phyloP scores from a whole-genome alignment of 1,140 invertebrate genomes.

The Fopius arisanus region DNA sequence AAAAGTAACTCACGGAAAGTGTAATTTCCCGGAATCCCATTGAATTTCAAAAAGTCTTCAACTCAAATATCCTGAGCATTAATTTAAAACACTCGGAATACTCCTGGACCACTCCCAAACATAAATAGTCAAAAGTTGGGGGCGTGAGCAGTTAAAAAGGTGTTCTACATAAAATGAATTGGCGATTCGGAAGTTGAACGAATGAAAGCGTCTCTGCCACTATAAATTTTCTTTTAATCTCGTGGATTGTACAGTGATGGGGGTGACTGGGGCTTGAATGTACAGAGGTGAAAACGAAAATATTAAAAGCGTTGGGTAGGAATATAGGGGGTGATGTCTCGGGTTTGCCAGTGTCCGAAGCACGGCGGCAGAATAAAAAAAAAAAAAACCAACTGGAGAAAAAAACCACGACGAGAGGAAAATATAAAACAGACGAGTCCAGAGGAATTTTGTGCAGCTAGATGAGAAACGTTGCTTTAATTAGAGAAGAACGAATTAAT shows the following conservation, averaged over 20 bases:
- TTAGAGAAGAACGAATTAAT: constrained; percentile 44
- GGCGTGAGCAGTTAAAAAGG: neutral
- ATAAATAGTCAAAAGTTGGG: neutral
- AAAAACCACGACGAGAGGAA: neutral
- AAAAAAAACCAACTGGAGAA: neutral
- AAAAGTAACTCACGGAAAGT: neutral
- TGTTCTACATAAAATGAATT: constrained; percentile 45
- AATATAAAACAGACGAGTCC: constrained; percentile 6
- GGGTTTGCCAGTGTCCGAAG: neutral
- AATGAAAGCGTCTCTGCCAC: constrained; percentile 35
- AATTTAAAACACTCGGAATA: neutral
- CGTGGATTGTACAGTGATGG: constrained; percentile 31
- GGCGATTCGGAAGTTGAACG: constrained; percentile 27
- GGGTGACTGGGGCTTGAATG: neutral
- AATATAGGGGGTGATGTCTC: neutral
- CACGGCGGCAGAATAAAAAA: constrained; percentile 6
- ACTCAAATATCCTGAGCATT: neutral
- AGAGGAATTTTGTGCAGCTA: neutral
- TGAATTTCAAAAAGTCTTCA: no score
- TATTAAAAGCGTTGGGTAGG: constrained; percentile 41
- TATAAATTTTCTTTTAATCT: constrained; percentile 60
- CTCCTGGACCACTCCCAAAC: neutral
- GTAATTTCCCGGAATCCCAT: no score
- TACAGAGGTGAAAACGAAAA: constrained; percentile 36
- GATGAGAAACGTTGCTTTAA: constrained; percentile 41